Percentiles rank a stretch among this genome's conserved stretches.
phyloP scores from a whole-genome alignment of 2,888 invertebrate species.

The Drosophila mulleri region DNA sequence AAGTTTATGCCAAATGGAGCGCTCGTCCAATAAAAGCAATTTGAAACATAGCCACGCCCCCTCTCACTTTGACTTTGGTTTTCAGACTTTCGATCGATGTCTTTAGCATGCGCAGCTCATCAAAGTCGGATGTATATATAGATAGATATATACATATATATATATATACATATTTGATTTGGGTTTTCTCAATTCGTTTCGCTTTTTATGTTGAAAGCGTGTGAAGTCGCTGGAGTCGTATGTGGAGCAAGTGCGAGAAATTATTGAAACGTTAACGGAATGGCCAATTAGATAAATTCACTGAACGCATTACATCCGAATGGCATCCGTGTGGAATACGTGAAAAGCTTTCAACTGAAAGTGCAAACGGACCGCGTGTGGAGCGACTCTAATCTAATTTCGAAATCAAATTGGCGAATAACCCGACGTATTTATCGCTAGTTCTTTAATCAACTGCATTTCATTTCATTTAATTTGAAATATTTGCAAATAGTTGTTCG shows the following conservation, averaged over 20 bases:
- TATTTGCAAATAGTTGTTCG: not conserved
- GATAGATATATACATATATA: not conserved
- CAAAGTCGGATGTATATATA: conserved; percentile 7
- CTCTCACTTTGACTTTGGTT: conserved; percentile 3
- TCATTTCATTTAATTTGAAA: no score
- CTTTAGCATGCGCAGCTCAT: conserved; percentile 42
- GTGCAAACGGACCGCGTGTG: not conserved
- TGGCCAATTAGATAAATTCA: conserved; percentile 44
- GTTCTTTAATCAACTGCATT: not conserved
- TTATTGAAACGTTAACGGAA: conserved; percentile 48
- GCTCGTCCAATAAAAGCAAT: conserved; percentile 25
- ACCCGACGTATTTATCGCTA: not conserved
- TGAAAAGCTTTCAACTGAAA: conserved; percentile 3
- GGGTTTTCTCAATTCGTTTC: conserved; percentile 32
- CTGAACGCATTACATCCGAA: conserved; percentile 1
- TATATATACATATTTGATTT: not conserved
- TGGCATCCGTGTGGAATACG: not conserved
- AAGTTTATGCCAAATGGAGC: conserved; percentile 10
- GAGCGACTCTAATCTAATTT: not conserved
- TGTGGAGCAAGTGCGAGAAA: conserved; percentile 40
- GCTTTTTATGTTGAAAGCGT: conserved; percentile 58
- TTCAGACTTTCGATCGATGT: conserved; percentile 10
- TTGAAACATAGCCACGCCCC: conserved; percentile 15
- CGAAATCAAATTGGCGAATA: not conserved
- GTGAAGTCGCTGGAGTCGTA: conserved; percentile 30